Evolutionary conservation across 2,888 invertebrate genomes (phyloP).

Genomic region (Linnaemya vulpina): DNA sequence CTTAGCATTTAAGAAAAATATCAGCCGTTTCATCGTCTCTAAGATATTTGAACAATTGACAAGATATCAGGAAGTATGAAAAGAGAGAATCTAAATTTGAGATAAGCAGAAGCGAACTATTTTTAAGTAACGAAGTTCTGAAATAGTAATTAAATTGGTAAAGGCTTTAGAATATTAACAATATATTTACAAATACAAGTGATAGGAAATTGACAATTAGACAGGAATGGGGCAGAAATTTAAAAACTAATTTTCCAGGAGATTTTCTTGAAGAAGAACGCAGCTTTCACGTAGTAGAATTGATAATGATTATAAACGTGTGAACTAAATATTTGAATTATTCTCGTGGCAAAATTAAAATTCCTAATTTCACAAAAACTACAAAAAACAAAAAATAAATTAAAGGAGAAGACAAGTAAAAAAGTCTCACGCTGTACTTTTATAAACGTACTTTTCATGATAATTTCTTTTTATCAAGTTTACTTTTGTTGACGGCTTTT

Average conservation of each 20-base stretch:
- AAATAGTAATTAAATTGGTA: conserved; percentile 20
- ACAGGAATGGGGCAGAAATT: background rate
- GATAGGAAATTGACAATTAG: conserved; percentile 6
- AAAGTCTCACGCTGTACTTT: too few species aligned
- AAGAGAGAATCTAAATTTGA: conserved; percentile 10
- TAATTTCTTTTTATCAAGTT: too few species aligned
- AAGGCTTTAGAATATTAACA: conserved; percentile 5
- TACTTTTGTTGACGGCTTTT: too few species aligned
- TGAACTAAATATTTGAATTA: background rate
- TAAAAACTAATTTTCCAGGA: background rate
- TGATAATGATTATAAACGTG: too few species aligned
- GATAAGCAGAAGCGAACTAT: background rate
- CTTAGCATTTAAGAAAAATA: conserved; percentile 64
- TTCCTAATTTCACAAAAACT: too few species aligned
- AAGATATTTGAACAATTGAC: conserved; percentile 30
- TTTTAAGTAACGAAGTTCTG: background rate
- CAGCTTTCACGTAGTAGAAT: background rate
- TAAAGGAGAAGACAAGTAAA: too few species aligned
- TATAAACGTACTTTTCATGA: too few species aligned
- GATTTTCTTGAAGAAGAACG: background rate
- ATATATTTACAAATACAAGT: background rate
- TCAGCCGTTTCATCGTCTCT: conserved; percentile 38
- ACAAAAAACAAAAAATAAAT: too few species aligned
- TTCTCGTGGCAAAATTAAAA: background rate
- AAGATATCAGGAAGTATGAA: background rate